These are phyloP conservation scores for Thunnus maccoyii DNA, from an alignment of 2,113 vertebrate species.

Conservation along the genomic window DNA sequence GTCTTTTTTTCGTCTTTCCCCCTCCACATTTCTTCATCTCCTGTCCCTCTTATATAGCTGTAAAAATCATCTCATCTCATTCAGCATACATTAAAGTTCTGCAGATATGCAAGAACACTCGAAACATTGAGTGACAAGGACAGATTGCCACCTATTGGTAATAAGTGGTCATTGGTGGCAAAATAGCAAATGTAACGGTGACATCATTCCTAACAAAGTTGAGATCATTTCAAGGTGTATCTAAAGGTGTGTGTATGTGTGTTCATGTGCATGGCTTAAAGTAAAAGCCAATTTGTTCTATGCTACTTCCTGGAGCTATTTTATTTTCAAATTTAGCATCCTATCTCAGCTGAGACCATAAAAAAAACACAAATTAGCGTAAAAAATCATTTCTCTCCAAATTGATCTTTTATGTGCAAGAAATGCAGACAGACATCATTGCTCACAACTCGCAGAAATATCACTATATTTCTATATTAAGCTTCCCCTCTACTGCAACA, in stretches of 20 bases:
- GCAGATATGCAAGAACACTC: slow-evolving; percentile 28
- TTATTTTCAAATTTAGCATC: slow-evolving; percentile 33
- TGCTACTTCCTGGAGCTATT: slow-evolving; percentile 15
- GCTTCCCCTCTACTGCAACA: not conserved
- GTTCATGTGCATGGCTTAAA: not conserved
- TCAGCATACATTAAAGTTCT: slow-evolving; percentile 59
- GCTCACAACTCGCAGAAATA: slow-evolving; percentile 38
- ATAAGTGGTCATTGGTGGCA: slow-evolving; percentile 46
- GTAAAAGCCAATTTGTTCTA: slow-evolving; percentile 17
- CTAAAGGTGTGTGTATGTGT: not conserved
- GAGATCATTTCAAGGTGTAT: slow-evolving; percentile 11
- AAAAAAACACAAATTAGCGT: slow-evolving; percentile 48
- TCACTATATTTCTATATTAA: slow-evolving; percentile 50
- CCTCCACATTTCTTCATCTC: slow-evolving; percentile 29
- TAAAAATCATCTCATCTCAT: slow-evolving; percentile 44
- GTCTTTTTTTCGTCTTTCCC: not conserved
- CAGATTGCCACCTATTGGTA: slow-evolving; percentile 82
- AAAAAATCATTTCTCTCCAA: slow-evolving; percentile 55
- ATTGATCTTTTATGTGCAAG: slow-evolving; percentile 48
- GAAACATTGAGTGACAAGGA: slow-evolving; percentile 65
- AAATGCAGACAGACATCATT: slow-evolving; percentile 19
- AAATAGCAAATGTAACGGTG: slow-evolving; percentile 28
- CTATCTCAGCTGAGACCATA: slow-evolving; percentile 46
- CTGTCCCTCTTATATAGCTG: slow-evolving; percentile 17
- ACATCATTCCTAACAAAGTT: slow-evolving; percentile 28